Evolutionary conservation across 92 coral and sea anemone genomes (phyloP).

Genomic region (Epizoanthus ramosus): DNA sequence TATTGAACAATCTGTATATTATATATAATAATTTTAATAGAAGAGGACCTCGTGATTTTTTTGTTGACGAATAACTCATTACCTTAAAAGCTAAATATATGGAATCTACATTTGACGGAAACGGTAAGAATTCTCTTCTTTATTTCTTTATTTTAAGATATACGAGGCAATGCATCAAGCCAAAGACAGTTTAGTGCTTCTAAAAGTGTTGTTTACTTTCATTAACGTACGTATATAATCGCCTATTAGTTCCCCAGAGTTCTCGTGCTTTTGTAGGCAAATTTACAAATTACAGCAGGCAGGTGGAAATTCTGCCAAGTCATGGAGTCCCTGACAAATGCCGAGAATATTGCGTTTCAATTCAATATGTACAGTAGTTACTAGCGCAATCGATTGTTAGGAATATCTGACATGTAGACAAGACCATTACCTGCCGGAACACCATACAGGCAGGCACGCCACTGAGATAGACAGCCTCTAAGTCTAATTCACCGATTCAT

Average conservation of each 20-base stretch:
- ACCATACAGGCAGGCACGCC: too few relatives aligned
- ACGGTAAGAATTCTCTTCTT: neutral
- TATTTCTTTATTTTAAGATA: neutral
- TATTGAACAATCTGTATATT: too few relatives aligned
- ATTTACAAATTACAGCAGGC: neutral
- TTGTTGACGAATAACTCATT: too few relatives aligned
- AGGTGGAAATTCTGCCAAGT: constrained; percentile 12
- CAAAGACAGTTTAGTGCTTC: neutral
- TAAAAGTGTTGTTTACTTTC: neutral
- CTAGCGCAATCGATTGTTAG: too few relatives aligned
- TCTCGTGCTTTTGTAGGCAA: neutral
- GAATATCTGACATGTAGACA: too few relatives aligned
- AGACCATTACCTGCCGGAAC: too few relatives aligned
- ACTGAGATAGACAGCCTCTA: too few relatives aligned
- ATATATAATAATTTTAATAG: too few relatives aligned
- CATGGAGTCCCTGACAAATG: neutral
- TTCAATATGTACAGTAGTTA: neutral
- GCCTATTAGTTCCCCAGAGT: neutral
- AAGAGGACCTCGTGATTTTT: too few relatives aligned
- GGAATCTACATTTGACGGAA: neutral
- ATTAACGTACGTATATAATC: neutral
- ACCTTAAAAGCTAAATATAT: too few relatives aligned
- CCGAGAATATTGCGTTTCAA: neutral
- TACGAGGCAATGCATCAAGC: neutral
- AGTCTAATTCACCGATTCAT: too few relatives aligned